A percentile compares a stretch with the other conserved stretches of the same genome.
Conservation (phyloP, 2,888 invertebrate genomes). For the Disparrhopalites patrizii region DNA sequence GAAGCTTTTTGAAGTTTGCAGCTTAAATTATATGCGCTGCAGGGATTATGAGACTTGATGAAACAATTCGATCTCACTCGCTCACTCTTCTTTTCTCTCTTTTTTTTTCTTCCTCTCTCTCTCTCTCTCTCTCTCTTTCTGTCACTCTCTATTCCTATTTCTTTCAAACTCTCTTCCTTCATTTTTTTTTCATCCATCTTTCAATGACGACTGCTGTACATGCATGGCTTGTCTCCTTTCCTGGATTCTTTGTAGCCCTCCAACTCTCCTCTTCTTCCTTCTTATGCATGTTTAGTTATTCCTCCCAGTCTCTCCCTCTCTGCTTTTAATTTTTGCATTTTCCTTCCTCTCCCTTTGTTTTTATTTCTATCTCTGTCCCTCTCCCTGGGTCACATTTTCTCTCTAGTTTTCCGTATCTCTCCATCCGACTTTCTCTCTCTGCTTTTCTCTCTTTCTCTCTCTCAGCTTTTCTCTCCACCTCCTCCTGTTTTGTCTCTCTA, state of each 20-base stretch:
- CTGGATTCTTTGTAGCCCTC: no score
- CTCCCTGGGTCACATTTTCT: no score
- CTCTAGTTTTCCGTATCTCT: no score
- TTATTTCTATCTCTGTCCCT: no score
- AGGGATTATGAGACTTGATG: conserved; percentile 49
- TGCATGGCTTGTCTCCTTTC: background rate
- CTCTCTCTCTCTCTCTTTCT: conserved; percentile 11
- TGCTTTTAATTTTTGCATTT: no score
- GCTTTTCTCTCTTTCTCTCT: background rate
- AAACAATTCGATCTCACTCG: conserved; percentile 49
- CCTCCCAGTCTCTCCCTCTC: no score
- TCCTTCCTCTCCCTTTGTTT: no score
- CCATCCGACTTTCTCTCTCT: no score
- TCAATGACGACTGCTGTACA: background rate
- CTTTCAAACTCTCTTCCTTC: conserved; percentile 15
- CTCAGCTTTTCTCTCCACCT: background rate
- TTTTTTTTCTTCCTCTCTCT: conserved; percentile 24
- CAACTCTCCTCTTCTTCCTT: no score
- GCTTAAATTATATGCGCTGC: conserved; percentile 49
- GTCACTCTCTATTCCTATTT: no score
- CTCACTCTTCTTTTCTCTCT: conserved; percentile 29
- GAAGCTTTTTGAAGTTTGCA: conserved; percentile 46
- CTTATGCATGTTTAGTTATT: no score
- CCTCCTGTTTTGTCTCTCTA: no score
- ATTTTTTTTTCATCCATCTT: conserved; percentile 7